Percentiles rank a stretch among this genome's conserved stretches.
phyloP scores from a whole-genome alignment of 2,888 invertebrate species.

The Drosophila prostipennis region DNA sequence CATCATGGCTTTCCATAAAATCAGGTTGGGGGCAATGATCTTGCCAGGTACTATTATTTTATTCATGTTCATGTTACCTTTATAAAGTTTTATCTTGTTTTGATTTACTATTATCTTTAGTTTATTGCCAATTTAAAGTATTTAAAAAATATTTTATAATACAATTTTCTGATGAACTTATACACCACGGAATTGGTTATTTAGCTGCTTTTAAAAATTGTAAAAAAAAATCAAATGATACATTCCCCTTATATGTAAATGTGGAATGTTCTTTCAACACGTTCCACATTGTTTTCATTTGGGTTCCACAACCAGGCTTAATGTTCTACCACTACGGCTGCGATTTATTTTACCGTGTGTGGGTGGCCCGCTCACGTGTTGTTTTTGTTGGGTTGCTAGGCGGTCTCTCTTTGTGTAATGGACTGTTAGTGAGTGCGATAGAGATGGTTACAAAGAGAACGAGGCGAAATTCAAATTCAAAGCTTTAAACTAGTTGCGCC shows the following conservation, averaged over 20 bases:
- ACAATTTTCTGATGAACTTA: too few relatives aligned
- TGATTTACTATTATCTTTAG: too few relatives aligned
- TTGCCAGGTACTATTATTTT: background rate
- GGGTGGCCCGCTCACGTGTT: constrained; percentile 42
- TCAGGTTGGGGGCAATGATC: background rate
- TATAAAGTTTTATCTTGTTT: background rate
- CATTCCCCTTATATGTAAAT: background rate
- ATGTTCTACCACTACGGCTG: constrained; percentile 21
- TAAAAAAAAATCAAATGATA: too few relatives aligned
- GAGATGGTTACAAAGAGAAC: constrained; percentile 11
- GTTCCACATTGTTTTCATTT: constrained; percentile 21
- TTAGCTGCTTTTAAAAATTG: too few relatives aligned
- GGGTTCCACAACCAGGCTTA: constrained; percentile 37
- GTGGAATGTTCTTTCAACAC: background rate
- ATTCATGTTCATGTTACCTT: background rate
- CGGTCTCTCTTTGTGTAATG: constrained; percentile 29
- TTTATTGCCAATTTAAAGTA: too few relatives aligned
- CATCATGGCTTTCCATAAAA: background rate
- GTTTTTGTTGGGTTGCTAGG: constrained; percentile 49
- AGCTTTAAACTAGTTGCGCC: constrained; percentile 74
- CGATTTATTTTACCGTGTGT: constrained; percentile 43
- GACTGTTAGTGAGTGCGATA: constrained; percentile 10
- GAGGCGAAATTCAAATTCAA: constrained; percentile 31
- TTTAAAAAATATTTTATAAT: too few relatives aligned
- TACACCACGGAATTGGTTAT: too few relatives aligned